Base-by-base conservation (phyloP, 2,113 vertebrate genomes). In the Dendrocopos noguchii region DNA sequence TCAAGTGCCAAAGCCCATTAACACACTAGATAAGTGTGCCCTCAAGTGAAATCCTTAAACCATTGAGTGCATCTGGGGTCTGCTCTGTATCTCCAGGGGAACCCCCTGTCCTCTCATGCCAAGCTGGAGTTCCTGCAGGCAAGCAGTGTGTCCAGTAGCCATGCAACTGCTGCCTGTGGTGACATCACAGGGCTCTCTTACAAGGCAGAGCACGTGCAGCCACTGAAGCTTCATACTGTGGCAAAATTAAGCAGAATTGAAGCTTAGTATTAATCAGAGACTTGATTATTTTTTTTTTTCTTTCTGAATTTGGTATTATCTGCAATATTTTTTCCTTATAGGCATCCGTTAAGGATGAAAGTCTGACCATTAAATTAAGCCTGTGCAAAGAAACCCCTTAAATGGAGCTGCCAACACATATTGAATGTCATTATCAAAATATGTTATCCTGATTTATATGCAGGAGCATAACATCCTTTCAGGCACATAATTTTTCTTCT, bases 91-190 rank as follows among this genome's bases (percentile, higher is more conserved):
- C 57, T 36, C 22, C 15, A 36, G 75, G 39, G 15, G 25, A 21
- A 15, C 22, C 33, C 52, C 28, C 22, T 14, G 9, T 7, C 3
- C 46, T 36, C 59, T 53, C 22, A 10, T 9, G 15, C n/a, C 33
- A 34, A 4, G 17, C 86, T 21, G 47, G 47, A 42, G 47, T n/a
- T 72, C 29, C 71, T 50, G 76, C 53, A 56, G 76, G 42, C 46
- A 20, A 29, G 53, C 39, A 10, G 9, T 3, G 19, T 76, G 57
- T 34, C 56, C 59, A 52, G 5, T 25, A 31, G 27, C 31, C 33
- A 4, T 1, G 0, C 2, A 1, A 24, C 36, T 36, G 33, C 60
- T 28, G 33, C 33, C 42, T 4, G 0, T 28, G 33, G 22, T 15
- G 33, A 53, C 84, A 28, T 44, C 33, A 9, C 33, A 52, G 33